These are phyloP conservation scores for Callionymus lyra DNA, from an alignment of 2,113 vertebrate species.

Conservation along the genomic window DNA sequence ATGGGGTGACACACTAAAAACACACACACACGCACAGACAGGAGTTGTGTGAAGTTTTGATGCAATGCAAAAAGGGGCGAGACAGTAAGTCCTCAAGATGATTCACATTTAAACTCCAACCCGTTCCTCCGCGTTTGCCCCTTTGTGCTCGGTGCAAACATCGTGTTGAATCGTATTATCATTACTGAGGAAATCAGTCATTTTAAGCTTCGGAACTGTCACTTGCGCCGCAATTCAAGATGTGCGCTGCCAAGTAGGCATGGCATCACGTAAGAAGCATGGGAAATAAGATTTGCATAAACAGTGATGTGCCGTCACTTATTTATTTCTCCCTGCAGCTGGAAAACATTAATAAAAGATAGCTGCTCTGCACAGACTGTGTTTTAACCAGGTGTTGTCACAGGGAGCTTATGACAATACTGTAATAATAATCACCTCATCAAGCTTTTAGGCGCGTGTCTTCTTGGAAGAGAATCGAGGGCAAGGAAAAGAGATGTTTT, in stretches of 20 bases:
- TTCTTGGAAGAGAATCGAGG: neutral
- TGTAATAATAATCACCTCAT: constrained; percentile 39
- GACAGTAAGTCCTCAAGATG: constrained; percentile 4
- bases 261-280: constrained; percentile 47
- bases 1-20: constrained; percentile 7
- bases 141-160: constrained; percentile 38
- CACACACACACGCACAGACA: constrained; percentile 7
- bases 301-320: constrained; percentile 46
- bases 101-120: constrained; percentile 29
- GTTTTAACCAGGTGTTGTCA: constrained; percentile 32
- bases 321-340: constrained; percentile 37
- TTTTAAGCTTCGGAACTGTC: constrained; percentile 52
- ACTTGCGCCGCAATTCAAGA: constrained; percentile 41
- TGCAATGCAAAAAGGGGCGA: constrained; percentile 1
- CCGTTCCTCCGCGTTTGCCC: constrained; percentile 20
- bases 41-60: no score
- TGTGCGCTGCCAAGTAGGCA: constrained; percentile 38
- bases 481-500: constrained; percentile 15
- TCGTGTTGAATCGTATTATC: constrained; percentile 46
- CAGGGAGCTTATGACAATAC: constrained; percentile 15
- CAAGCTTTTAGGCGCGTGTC: constrained; percentile 10
- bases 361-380: constrained; percentile 2
- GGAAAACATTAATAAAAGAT: constrained; percentile 19
- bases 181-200: constrained; percentile 55
- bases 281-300: constrained; percentile 63